Evolutionary conservation across 2,797 vertebrate species (phyloP).

Genomic region (Euthynnus affinis): DNA sequence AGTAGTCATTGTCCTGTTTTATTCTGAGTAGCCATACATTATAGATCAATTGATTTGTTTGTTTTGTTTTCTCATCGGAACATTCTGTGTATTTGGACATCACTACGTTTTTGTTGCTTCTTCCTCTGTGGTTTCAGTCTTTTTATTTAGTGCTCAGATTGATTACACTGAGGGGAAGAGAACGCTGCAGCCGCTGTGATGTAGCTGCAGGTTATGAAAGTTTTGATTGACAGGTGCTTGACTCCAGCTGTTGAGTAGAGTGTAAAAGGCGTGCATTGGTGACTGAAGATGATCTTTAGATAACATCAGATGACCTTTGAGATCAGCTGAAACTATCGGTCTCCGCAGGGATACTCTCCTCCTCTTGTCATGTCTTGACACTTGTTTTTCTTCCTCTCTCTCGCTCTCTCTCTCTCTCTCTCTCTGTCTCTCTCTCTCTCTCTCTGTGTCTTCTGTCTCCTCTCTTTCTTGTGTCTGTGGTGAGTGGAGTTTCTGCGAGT

Average conservation of each 20-base stretch:
- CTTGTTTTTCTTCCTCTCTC: constrained; percentile 30
- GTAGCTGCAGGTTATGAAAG: constrained; percentile 63
- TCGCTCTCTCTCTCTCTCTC: constrained; percentile 2
- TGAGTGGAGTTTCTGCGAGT: constrained; percentile 76
- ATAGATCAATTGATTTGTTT: constrained; percentile 2
- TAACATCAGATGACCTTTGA: constrained; percentile 82
- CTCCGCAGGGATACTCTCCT: constrained; percentile 67
- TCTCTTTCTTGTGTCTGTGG: constrained; percentile 58
- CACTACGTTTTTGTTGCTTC: background rate
- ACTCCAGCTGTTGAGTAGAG: constrained; percentile 65
- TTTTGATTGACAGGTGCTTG: constrained; percentile 76
- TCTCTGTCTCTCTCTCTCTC: constrained; percentile 38
- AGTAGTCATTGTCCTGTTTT: background rate
- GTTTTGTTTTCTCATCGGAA: background rate
- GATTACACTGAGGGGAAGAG: constrained; percentile 37
- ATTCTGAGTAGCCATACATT: background rate
- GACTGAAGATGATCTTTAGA: constrained; percentile 81
- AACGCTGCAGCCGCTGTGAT: constrained; percentile 25
- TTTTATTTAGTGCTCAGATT: constrained; percentile 27
- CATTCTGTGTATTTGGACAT: background rate
- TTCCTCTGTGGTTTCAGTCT: background rate
- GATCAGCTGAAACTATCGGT: constrained; percentile 71
- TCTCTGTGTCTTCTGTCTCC: constrained; percentile 10
- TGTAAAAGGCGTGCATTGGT: constrained; percentile 60
- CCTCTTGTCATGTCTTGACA: constrained; percentile 75